Evolutionary conservation across 1,140 invertebrate species (phyloP).

Genomic region (Agrilus planipennis): DNA sequence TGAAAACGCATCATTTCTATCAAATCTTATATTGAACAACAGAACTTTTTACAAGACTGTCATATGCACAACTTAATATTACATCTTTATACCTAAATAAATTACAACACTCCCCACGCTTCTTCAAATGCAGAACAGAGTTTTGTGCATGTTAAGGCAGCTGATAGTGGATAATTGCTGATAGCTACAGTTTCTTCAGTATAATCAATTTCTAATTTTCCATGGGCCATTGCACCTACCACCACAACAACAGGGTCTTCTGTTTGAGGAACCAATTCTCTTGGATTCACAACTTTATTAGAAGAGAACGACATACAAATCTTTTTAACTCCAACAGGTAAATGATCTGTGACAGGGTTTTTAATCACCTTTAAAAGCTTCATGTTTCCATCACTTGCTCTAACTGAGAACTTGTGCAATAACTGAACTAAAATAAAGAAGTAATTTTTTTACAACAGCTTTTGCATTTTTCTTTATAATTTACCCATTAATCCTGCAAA

Average conservation of each 20-base stretch:
- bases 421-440: conserved; percentile 72
- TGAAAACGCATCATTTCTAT: too few relatives aligned
- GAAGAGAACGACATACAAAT: conserved; percentile 83
- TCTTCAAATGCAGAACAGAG: conserved; percentile 96
- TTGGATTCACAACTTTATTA: conserved; percentile 60
- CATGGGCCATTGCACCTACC: conserved; percentile 95
- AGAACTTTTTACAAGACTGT: too few relatives aligned
- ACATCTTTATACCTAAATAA: conserved; percentile 1
- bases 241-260: conserved; percentile 83
- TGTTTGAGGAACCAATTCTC: conserved; percentile 65
- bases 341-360: conserved; percentile 89
- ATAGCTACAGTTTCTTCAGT: conserved; percentile 84
- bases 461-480: conserved; percentile 11
- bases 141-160: conserved; percentile 91
- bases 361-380: conserved; percentile 95
- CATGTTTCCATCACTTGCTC: conserved; percentile 77
- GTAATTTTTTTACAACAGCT: neutral
- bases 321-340: conserved; percentile 92
- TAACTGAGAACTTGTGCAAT: conserved; percentile 85
- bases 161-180: conserved; percentile 92
- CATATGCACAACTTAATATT: conserved; percentile 4
- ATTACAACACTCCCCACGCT: conserved; percentile 81
- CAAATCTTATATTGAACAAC: conserved; percentile 45
- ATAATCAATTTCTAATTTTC: conserved; percentile 84
- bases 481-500: conserved; percentile 97